Base-by-base conservation (phyloP, 2,888 invertebrate genomes). In the Morpho helenor region DNA sequence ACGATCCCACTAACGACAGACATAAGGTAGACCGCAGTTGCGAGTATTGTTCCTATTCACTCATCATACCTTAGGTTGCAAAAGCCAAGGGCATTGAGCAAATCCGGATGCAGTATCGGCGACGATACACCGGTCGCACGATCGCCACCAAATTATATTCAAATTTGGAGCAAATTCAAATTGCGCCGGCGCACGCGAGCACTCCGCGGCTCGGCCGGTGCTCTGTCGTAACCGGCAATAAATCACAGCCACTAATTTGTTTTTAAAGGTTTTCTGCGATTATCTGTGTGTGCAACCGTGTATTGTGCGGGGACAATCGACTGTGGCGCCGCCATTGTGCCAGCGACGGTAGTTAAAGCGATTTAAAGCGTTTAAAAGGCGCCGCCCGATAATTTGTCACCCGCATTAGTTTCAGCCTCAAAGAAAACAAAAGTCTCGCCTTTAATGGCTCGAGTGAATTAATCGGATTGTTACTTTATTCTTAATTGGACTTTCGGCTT, bases 211-310 rank as follows among this genome's bases (percentile, higher is more conserved):
- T 44, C 49, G 45, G 50, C 54, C 48, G 53, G 10, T 47, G 46
- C 51, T 45, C 44, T 87, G 83, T 85, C 84, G 86, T 82, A 87
- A 87, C 79, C 67, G 64, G 76, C 71, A 86, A 89, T 89, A 89
- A 89, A 89, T 89, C 89, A 89, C 87, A 75, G 81, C 80, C 77
- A 80, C 88, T 90, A 89, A 90, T 90, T 89, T 90, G 87, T 86
- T 90, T 89, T 90, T 89, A 87, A 90, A 90, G 82, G 85, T 86
- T 87, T 66, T 82, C 83, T 81, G 78, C 73, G 74, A 82, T 82
- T 82, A 82, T 84, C 84, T 83, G 80, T 79, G 78, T 81, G 80
- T 80, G 84, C 80, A 86, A 86, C 84, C 84, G 54, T 41, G 83
- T 74, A 83, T 88, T 88, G 87, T 87, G 73, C 74, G 72, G 73